phyloP scores from a whole-genome alignment of 2,113 vertebrate genomes.

The Alethe diademata region DNA sequence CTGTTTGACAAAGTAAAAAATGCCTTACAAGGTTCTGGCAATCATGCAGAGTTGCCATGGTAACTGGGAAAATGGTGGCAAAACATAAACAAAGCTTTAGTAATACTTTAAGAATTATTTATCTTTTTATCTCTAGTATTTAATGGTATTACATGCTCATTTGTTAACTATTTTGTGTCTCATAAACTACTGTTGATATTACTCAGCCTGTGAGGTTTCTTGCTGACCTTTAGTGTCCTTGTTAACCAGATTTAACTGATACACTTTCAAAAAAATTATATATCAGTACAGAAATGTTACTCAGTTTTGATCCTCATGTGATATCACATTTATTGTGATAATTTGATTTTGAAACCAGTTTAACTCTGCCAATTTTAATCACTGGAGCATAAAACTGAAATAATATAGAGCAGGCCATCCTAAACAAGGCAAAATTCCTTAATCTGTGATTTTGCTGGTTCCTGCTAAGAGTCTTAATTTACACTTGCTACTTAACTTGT shows the following conservation, averaged over 20 bases:
- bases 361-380: background rate
- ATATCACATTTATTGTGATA: background rate
- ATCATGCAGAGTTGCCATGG: background rate
- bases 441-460: background rate
- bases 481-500: background rate
- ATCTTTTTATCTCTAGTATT: background rate
- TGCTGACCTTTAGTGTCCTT: background rate
- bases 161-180: background rate
- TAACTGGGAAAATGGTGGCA: background rate
- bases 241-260: background rate
- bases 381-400: background rate
- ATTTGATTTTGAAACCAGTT: background rate
- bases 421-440: background rate
- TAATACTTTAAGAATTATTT: background rate
- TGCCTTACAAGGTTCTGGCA: background rate
- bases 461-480: background rate
- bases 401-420: background rate
- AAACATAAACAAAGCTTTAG: conserved; percentile 38
- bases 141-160: background rate
- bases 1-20: background rate
- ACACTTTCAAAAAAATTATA: background rate
- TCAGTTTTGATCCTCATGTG: background rate
- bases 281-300: background rate
- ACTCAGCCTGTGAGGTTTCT: background rate
- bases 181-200: background rate